Evolutionary conservation across 2,113 vertebrate species (phyloP).

Genomic region (Cynopterus brachyotis): DNA sequence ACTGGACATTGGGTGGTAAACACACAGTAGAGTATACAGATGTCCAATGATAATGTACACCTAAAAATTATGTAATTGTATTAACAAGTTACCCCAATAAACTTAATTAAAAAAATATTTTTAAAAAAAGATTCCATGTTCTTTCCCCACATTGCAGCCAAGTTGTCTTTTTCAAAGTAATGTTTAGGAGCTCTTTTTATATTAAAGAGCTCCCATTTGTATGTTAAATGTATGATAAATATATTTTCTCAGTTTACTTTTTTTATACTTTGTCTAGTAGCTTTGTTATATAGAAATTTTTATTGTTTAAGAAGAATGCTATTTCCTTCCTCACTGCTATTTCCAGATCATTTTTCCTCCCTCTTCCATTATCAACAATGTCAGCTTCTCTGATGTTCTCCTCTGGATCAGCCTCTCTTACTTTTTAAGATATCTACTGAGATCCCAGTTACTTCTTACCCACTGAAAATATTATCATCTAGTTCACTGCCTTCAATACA

Average conservation of each 20-base stretch:
- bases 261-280: constrained; percentile 23
- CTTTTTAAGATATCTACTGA: background rate
- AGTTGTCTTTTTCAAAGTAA: constrained; percentile 18
- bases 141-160: background rate
- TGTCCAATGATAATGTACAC: no score
- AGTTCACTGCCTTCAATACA: background rate
- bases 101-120: no score
- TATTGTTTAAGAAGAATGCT: background rate
- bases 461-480: background rate
- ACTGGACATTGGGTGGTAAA: no score
- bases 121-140: background rate
- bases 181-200: background rate
- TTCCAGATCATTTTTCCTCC: constrained; percentile 24
- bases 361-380: background rate
- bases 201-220: background rate
- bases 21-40: no score
- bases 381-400: background rate
- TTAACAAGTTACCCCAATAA: no score
- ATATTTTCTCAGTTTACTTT: background rate
- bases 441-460: background rate
- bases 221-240: background rate
- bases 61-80: no score
- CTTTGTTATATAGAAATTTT: background rate
- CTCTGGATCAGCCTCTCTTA: background rate
- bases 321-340: background rate